Base-by-base conservation (phyloP, 2,113 vertebrate genomes). In the Panthera uncia region DNA sequence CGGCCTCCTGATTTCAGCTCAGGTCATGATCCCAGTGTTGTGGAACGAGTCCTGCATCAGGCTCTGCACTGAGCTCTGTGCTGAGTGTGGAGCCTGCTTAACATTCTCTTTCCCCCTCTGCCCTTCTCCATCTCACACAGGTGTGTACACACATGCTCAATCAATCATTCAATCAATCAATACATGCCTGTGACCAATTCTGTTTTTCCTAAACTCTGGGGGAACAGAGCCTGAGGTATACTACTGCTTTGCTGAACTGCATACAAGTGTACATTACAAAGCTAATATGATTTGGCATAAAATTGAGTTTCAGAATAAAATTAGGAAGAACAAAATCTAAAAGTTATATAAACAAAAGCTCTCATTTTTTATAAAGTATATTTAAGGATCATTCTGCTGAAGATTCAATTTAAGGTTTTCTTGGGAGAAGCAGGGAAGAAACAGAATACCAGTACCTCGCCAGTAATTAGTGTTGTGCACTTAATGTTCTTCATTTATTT, bases 261-360 rank as follows among this genome's bases (percentile, higher is more conserved):
- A 97, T 96, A 66, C 9, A 91, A 95, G 96, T 97, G 57, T 97
- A 94, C 97, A 11, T 93, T 92, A 91, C 95, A 96, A 97, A 98
- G 95, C 95, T 93, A 97, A 97, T 96, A 68, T 36, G 89, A 86
- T 80, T 89, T 98, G 96, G 94, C 93, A 79, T 97, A 95, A 95
- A 95, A 97, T 96, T 94, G 90, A 97, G 92, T 92, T 98, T 97
- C 87, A 98, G 91, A 97, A 92, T 98, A 98, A 96, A 65, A 94
- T 96, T 92, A 96, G 80, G 84, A 97, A 96, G 91, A 97, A 79
- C 87, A 79, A 89, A 81, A 96, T 94, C 96, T 69, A 95, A 97
- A 94, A 76, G 85, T 73, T 95, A 93, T 87, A 61, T 96, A 98
- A 98, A 98, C 93, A 97, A 57, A 96, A 96, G 91, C 88, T 96